These are phyloP conservation scores for Orientallactaga bullata DNA, from an alignment of 2,113 vertebrate genomes.

Conservation along the genomic window DNA sequence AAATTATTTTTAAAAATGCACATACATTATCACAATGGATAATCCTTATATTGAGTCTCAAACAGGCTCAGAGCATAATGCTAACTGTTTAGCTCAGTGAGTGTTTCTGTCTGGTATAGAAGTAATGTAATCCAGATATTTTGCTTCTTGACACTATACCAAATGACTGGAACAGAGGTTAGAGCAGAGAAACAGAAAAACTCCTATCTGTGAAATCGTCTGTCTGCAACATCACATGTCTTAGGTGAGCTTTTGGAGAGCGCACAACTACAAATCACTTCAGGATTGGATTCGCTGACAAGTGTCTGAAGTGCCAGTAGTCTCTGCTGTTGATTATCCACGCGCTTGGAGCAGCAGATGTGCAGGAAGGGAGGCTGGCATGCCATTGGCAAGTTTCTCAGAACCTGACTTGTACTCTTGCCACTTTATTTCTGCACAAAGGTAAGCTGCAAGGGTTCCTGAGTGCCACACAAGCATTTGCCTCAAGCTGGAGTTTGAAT, in stretches of 20 bases:
- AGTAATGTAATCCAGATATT: neutral
- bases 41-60: too few relatives aligned
- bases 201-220: neutral
- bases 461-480: neutral
- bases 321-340: conserved; percentile 63
- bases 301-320: conserved; percentile 48
- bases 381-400: conserved; percentile 46
- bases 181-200: neutral
- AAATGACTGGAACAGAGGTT: neutral
- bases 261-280: conserved; percentile 53
- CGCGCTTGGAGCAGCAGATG: conserved; percentile 72
- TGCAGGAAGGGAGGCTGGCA: conserved; percentile 67
- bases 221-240: neutral
- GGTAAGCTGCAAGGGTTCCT: conserved; percentile 45
- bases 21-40: too few relatives aligned
- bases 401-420: conserved; percentile 57
- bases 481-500: conserved; percentile 42
- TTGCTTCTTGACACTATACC: neutral
- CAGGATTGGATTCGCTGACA: conserved; percentile 1
- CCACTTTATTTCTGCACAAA: conserved; percentile 61
- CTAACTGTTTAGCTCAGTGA: conserved; percentile 29
- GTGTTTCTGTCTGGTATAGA: conserved; percentile 17
- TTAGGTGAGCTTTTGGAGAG: conserved; percentile 47
- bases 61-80: neutral
- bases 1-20: too few relatives aligned